Conservation (phyloP, 2,797 vertebrate genomes). For the Paramormyrops hopkinsi region DNA sequence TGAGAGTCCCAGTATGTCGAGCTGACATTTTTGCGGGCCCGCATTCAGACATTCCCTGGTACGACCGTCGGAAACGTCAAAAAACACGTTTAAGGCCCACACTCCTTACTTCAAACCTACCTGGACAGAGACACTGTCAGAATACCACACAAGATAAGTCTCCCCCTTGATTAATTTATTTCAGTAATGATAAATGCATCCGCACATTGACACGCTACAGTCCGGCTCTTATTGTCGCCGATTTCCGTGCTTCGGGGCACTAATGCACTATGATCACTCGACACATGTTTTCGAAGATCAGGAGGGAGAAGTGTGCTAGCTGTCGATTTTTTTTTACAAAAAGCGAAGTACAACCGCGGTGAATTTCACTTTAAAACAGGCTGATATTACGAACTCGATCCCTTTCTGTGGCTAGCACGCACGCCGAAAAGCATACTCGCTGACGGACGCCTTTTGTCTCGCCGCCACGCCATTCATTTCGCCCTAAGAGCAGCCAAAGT, state of each 20-base stretch:
- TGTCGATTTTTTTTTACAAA: neutral
- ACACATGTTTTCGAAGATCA: neutral
- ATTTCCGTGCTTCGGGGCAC: neutral
- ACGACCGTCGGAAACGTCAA: neutral
- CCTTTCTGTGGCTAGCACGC: neutral
- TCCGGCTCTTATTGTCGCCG: neutral
- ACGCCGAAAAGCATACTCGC: neutral
- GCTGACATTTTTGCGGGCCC: neutral
- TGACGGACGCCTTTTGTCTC: neutral
- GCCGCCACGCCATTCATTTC: neutral
- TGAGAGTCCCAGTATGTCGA: neutral
- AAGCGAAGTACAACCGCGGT: neutral
- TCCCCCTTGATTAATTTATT: neutral
- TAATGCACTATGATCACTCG: neutral
- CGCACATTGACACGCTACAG: neutral
- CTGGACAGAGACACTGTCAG: neutral
- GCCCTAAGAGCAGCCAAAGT: neutral
- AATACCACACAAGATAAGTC: neutral
- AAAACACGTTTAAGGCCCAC: neutral
- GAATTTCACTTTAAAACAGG: neutral
- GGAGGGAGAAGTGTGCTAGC: neutral
- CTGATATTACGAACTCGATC: neutral
- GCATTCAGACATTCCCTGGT: neutral
- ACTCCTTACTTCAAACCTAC: neutral
- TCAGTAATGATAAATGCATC: neutral